phyloP scores from a whole-genome alignment of 1,140 invertebrate species.

The Brachystomella parvula region DNA sequence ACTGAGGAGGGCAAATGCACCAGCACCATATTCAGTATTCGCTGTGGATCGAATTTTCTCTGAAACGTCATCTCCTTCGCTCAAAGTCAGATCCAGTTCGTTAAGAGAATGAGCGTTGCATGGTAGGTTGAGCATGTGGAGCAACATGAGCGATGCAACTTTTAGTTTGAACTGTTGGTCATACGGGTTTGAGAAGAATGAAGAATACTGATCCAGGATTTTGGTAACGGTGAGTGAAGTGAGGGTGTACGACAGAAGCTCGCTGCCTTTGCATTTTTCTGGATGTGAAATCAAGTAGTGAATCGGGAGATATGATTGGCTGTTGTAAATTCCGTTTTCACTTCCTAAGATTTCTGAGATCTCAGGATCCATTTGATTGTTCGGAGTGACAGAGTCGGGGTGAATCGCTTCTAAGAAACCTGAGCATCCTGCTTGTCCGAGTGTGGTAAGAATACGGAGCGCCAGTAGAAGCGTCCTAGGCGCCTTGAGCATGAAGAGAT shows the following conservation, averaged over 20 bases:
- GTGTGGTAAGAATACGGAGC: slow-evolving; percentile 5
- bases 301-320: slow-evolving; percentile 7
- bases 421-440: not conserved
- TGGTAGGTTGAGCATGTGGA: slow-evolving; percentile 17
- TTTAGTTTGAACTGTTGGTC: not conserved
- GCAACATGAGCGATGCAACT: slow-evolving; percentile 12
- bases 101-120: slow-evolving; percentile 24
- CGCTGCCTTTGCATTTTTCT: not conserved
- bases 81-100: not conserved
- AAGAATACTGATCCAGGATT: slow-evolving; percentile 11
- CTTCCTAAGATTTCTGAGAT: not conserved
- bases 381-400: no score
- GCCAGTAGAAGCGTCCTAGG: not conserved
- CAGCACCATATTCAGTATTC: slow-evolving; percentile 48
- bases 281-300: slow-evolving; percentile 19
- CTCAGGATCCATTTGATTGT: not conserved
- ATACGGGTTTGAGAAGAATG: slow-evolving; percentile 2
- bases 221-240: not conserved
- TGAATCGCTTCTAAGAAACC: not conserved
- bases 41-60: slow-evolving; percentile 30
- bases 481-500: not conserved
- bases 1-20: slow-evolving; percentile 64
- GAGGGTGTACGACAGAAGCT: slow-evolving; percentile 1
- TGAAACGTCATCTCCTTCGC: slow-evolving; percentile 31
- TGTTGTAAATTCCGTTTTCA: slow-evolving; percentile 4